These are phyloP conservation scores for Elephas maximus DNA, from an alignment of 2,113 vertebrate genomes.

Conservation along the genomic window DNA sequence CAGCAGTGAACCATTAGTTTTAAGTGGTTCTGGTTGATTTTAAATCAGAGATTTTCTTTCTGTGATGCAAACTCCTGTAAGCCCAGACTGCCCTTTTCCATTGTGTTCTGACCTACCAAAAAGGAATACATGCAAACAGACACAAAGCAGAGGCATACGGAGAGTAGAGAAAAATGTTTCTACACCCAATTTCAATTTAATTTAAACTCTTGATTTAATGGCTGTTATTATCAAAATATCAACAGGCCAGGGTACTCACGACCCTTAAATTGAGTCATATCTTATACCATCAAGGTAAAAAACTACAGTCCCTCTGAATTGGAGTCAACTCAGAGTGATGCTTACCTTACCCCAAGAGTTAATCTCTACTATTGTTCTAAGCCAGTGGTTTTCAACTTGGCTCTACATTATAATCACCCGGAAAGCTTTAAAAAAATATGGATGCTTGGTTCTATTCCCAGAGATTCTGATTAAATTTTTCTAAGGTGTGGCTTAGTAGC, in stretches of 20 bases:
- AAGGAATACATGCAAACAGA: not conserved
- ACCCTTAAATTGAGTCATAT: not conserved
- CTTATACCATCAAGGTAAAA: not conserved
- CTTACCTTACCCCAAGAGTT: not conserved
- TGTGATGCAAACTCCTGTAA: not conserved
- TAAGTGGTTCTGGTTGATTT: not conserved
- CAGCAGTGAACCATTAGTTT: conserved; percentile 43
- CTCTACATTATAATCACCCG: not conserved
- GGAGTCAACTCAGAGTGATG: not conserved
- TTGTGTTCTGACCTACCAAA: not conserved
- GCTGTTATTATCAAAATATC: conserved; percentile 44
- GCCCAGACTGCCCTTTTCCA: not conserved
- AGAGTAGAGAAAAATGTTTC: not conserved
- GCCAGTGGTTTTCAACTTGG: not conserved
- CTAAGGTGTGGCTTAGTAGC: not conserved
- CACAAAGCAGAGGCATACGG: not conserved
- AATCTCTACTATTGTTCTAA: not conserved
- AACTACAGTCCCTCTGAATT: not conserved
- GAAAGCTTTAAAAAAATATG: not conserved
- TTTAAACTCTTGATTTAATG: conserved; percentile 36
- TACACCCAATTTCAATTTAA: not conserved
- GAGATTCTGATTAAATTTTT: not conserved
- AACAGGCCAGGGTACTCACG: not conserved
- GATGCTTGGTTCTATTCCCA: not conserved
- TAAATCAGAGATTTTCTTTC: conserved; percentile 10